phyloP scores from a whole-genome alignment of 1,140 invertebrate genomes.

The Andricus grossulariae region DNA sequence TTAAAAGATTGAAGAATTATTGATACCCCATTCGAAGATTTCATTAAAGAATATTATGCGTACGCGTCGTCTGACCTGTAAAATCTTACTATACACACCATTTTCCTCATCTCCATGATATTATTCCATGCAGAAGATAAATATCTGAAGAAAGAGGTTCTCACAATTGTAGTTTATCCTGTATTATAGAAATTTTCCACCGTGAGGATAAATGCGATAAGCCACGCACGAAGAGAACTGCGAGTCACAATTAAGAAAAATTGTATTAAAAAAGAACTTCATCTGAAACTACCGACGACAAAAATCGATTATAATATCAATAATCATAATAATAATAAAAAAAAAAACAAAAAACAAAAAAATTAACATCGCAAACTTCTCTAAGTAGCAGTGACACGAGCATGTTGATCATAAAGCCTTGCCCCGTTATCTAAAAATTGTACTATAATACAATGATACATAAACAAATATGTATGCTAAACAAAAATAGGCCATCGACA shows the following conservation, averaged over 20 bases:
- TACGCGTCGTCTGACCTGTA: slow-evolving; percentile 5
- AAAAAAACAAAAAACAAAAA: neutral
- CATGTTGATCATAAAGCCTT: neutral
- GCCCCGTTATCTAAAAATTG: neutral
- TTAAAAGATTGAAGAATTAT: neutral
- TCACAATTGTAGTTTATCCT: neutral
- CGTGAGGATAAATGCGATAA: slow-evolving; percentile 29
- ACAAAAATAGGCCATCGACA: neutral
- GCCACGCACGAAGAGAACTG: slow-evolving; percentile 14
- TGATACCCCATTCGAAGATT: neutral
- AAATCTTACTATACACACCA: slow-evolving; percentile 16
- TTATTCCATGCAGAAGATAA: neutral
- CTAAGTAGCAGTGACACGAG: neutral
- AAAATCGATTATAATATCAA: neutral
- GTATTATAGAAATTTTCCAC: neutral
- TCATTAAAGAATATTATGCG: neutral
- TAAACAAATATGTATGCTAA: neutral
- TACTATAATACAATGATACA: slow-evolving; percentile 20
- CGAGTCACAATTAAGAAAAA: neutral
- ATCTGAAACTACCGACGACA: neutral
- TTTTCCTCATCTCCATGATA: neutral
- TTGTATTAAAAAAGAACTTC: neutral
- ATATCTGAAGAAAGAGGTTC: neutral
- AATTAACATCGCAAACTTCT: neutral
- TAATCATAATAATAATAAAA: no score